These are phyloP conservation scores for Didymodactylos carnosus DNA, from an alignment of 2,888 invertebrate genomes.

Conservation along the genomic window DNA sequence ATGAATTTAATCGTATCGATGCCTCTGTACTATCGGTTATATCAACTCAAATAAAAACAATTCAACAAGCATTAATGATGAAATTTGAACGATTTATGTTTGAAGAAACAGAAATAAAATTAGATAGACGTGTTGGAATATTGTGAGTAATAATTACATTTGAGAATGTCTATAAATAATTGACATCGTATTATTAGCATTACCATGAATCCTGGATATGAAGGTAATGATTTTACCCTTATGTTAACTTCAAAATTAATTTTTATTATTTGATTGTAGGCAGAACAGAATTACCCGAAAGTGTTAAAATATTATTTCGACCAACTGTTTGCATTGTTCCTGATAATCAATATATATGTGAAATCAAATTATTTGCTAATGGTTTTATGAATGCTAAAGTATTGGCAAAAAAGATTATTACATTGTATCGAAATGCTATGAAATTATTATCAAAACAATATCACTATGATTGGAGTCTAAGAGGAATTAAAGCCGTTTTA, in stretches of 20 bases:
- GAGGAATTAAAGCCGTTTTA: slow-evolving; percentile 86
- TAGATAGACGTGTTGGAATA: background rate
- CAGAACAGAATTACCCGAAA: slow-evolving; percentile 91
- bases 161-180: background rate
- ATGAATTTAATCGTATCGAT: slow-evolving; percentile 94
- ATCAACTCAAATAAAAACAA: slow-evolving; percentile 96
- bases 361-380: slow-evolving; percentile 98
- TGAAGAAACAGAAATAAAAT: background rate
- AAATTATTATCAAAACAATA: slow-evolving; percentile 56
- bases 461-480: slow-evolving; percentile 87
- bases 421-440: slow-evolving; percentile 66
- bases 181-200: slow-evolving; percentile 30
- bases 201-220: slow-evolving; percentile 99
- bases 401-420: slow-evolving; percentile 93
- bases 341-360: slow-evolving; percentile 87
- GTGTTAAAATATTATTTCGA: slow-evolving; percentile 93
- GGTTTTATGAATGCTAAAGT: slow-evolving; percentile 94
- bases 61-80: slow-evolving; percentile 50
- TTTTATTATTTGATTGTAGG: too few relatives aligned
- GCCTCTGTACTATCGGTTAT: slow-evolving; percentile 97
- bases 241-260: too few relatives aligned
- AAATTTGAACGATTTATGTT: slow-evolving; percentile 5
- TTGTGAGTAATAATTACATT: background rate
- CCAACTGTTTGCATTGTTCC: slow-evolving; percentile 16
- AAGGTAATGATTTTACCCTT: too few relatives aligned